Base-by-base conservation (phyloP, 1,140 invertebrate genomes). In the Conus ventricosus region DNA sequence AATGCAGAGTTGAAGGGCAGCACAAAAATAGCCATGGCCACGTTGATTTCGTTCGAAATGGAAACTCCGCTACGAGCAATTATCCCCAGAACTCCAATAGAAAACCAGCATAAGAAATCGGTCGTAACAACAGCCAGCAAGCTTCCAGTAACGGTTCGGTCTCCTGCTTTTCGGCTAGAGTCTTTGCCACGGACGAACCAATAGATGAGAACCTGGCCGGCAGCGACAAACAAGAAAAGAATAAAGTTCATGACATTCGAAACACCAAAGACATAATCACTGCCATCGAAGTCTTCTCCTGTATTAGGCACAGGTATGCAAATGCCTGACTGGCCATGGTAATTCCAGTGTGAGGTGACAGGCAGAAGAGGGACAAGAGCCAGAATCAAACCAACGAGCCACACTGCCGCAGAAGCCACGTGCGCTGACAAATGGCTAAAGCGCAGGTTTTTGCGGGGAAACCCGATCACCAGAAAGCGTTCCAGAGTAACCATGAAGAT, bases 401-500 rank as follows among this genome's bases (percentile, higher is more conserved):
- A 92, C 7, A 83, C 67, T 2, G 54, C 23, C 20, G 51, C 71
- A 20, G 67, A 75, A 17, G 83, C 55, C 17, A 89, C 27, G 11
- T 75, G 57, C 1, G 90, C 88, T 6, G 80, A 71, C 82, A 57
- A 88, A 5, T 81, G 39, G 55, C 51, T 84, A 4, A 92, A 76
- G 8, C 57, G 23, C 5, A 60, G 23, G 5, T 89, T 55, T 17
- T 83, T 75, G 53, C 91, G 91, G 53, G 92, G 92, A 89, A 89
- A 93, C 15, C 90, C 88, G 17, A 93, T 86, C 15, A 84, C 86
- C 0, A 93, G 75, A 78, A 90, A 87, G 55, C 93, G 51, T 25
- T 93, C 93, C 17, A 91, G 17, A 17, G 93, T 91, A 63, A 93
- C 91, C 5, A 92, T 55, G 55, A 87, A 89, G 51, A 93, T 76